Evolutionary conservation across 2,797 vertebrate species (phyloP).

Genomic region (Smutsia temminckii): DNA sequence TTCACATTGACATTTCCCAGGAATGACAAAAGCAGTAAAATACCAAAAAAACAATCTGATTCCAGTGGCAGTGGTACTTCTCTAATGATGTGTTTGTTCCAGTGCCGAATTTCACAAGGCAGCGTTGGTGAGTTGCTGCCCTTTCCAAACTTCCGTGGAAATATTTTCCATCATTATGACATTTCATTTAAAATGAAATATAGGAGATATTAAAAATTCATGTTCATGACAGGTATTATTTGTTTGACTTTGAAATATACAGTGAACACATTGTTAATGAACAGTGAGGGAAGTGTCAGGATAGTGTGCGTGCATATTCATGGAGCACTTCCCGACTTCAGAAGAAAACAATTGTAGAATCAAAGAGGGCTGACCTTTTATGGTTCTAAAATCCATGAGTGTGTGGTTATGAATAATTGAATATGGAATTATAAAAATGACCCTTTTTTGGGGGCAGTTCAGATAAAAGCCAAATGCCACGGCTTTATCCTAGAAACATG

Average conservation of each 20-base stretch:
- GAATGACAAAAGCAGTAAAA: slow-evolving; percentile 77
- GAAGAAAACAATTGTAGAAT: slow-evolving; percentile 74
- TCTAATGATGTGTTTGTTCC: slow-evolving; percentile 71
- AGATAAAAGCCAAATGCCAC: slow-evolving; percentile 67
- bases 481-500: slow-evolving; percentile 59
- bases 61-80: slow-evolving; percentile 25
- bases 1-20: slow-evolving; percentile 73
- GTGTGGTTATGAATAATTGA: slow-evolving; percentile 84
- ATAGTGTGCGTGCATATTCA: slow-evolving; percentile 84
- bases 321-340: slow-evolving; percentile 76
- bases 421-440: slow-evolving; percentile 65
- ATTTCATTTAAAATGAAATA: slow-evolving; percentile 91
- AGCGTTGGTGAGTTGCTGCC: slow-evolving; percentile 77
- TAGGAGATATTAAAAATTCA: slow-evolving; percentile 87
- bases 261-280: slow-evolving; percentile 86
- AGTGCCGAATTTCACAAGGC: slow-evolving; percentile 62
- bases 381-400: slow-evolving; percentile 70
- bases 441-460: slow-evolving; percentile 56
- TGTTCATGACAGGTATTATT: slow-evolving; percentile 89
- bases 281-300: slow-evolving; percentile 81
- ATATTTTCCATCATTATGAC: slow-evolving; percentile 89
- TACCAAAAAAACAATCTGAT: slow-evolving; percentile 68
- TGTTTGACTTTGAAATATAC: slow-evolving; percentile 89
- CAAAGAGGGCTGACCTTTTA: slow-evolving; percentile 83
- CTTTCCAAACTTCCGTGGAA: slow-evolving; percentile 85